A percentile compares a stretch with the other conserved stretches of the same genome.
phyloP scores from a whole-genome alignment of 2,888 invertebrate genomes.

The Drosophila sordidula region DNA sequence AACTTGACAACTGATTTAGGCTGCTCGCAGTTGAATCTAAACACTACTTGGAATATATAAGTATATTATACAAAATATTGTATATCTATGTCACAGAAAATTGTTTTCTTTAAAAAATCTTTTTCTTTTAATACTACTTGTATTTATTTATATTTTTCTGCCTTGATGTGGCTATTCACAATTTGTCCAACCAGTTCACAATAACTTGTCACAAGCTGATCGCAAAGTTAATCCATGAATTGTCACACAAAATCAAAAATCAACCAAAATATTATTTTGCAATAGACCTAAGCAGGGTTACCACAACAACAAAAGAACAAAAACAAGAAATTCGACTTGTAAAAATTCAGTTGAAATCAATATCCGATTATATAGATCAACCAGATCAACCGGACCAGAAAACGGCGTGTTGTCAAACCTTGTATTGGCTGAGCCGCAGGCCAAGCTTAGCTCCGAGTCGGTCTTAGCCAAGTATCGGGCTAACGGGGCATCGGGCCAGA shows the following conservation, averaged over 20 bases:
- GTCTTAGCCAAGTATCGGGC: conserved; percentile 15
- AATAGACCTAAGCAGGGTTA: conserved; percentile 52
- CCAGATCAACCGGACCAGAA: conserved; percentile 59
- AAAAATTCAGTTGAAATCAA: conserved; percentile 74
- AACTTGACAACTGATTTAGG: background rate
- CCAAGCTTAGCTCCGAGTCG: conserved; percentile 46
- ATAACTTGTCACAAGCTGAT: conserved; percentile 44
- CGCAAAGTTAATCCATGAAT: conserved; percentile 77
- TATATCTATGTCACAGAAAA: too few species aligned
- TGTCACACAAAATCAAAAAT: conserved; percentile 75
- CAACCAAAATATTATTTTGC: conserved; percentile 80
- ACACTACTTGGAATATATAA: too few species aligned
- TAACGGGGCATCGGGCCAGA: conserved; percentile 30
- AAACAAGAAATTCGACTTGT: background rate
- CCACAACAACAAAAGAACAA: background rate
- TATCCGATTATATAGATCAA: conserved; percentile 81
- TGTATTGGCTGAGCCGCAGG: conserved; percentile 69
- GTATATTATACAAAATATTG: too few species aligned
- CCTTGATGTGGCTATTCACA: too few species aligned
- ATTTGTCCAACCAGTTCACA: conserved; percentile 32
- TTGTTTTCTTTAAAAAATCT: too few species aligned
- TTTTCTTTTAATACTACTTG: background rate
- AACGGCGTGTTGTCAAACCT: conserved; percentile 78
- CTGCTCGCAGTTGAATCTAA: too few species aligned
- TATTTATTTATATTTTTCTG: background rate